These are phyloP conservation scores for Clarias laeviceps DNA, from an alignment of 2,797 vertebrate genomes.

Conservation along the genomic window DNA sequence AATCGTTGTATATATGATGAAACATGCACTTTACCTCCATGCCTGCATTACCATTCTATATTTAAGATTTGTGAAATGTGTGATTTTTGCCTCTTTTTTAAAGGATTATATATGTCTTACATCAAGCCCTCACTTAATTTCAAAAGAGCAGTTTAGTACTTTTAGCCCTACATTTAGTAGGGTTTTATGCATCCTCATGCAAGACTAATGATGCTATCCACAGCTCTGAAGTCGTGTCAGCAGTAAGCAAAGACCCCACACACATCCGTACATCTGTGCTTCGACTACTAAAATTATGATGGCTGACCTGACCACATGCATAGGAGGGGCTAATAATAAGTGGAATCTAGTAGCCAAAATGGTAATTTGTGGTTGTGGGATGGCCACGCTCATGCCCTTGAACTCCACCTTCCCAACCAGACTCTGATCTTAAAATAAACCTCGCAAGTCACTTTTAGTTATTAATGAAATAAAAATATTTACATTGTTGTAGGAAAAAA, in stretches of 20 bases:
- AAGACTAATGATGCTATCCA: neutral
- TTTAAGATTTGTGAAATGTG: neutral
- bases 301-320: neutral
- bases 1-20: neutral
- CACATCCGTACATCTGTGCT: neutral
- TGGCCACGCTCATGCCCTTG: neutral
- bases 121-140: neutral
- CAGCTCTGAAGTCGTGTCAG: neutral
- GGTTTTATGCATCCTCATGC: neutral
- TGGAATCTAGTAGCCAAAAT: neutral
- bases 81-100: neutral
- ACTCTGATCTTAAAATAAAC: neutral
- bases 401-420: neutral
- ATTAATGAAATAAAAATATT: neutral
- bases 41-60: neutral
- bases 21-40: neutral
- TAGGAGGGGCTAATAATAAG: neutral
- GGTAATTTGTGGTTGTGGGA: neutral
- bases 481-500: neutral
- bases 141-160: neutral
- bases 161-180: neutral
- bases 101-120: neutral
- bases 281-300: neutral
- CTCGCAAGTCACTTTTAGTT: too few relatives aligned
- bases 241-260: neutral